Base-by-base conservation (phyloP, 1,140 invertebrate species). In the Drosophila pseudoananassae region DNA sequence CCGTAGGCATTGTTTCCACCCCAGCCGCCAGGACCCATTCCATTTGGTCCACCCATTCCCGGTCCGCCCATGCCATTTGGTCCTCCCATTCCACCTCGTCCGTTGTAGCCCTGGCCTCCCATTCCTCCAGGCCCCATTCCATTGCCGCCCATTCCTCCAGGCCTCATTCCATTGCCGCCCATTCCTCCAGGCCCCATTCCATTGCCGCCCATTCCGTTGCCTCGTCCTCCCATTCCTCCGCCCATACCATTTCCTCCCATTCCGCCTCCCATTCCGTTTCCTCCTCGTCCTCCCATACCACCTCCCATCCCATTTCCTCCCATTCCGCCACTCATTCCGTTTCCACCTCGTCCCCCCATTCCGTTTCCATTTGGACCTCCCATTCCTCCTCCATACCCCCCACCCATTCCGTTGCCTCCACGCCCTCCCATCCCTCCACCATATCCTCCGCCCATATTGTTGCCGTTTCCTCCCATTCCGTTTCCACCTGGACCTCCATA, bases 401-500 rank as follows among this genome's bases (percentile, higher is more conserved):
- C 17, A 3, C 59, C 51, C 59, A 61, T 63, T 61, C 58, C 59
- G 10, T 31, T 53, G 15, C 40, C 40, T 14, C 8, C 15, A n/a
- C 33, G 47, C 1, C 54, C 53, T 8, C 53, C 53, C 53, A 55
- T 55, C 5, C 53, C 54, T 4, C 43, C 25, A 0, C 53, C 52
- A 25, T 20, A n/a, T 5, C 33, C 33, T 2, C 53, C 49, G 12
- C 59, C 38, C 25, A 27, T 27, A 29, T 52, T 10, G 10, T 12
- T 25, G 0, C 58, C 52, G 1, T 10, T n/a, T 0, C 17, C 17
- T 1, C 60, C 50, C 54, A 46, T 59, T 10, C 53, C 54, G 27
- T 64, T 57, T 0, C 40, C 40, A 4, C 25, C 14, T 17, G 20
- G 25, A 8, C 54, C 54, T 2, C 54, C 54, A 15, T 29, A 29